These are phyloP conservation scores for Anabacerthia variegaticeps DNA, from an alignment of 2,797 vertebrate species.

Conservation along the genomic window DNA sequence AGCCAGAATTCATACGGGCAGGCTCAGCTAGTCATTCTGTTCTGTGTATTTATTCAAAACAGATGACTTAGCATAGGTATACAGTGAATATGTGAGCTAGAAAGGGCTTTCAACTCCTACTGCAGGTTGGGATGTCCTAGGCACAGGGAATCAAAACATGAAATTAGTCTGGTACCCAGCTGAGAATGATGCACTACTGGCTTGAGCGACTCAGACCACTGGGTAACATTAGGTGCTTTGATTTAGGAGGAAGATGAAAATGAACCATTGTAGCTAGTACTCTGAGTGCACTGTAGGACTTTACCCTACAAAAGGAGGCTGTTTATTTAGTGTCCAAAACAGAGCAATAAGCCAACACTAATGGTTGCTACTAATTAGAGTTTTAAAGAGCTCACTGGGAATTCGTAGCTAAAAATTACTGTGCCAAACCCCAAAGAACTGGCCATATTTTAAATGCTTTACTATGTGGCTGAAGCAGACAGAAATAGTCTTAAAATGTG, in stretches of 20 bases:
- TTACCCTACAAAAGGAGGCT: background rate
- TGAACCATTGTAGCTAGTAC: background rate
- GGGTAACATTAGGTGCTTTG: background rate
- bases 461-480: constrained; percentile 32
- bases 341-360: constrained; percentile 22
- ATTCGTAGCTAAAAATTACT: constrained; percentile 59
- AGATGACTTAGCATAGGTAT: background rate
- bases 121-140: background rate
- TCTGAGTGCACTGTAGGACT: background rate
- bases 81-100: accelerated
- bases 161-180: background rate
- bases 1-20: accelerated
- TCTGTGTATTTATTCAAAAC: accelerated
- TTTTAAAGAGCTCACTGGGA: constrained; percentile 60
- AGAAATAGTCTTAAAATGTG: constrained; percentile 41
- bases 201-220: background rate
- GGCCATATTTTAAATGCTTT: constrained; percentile 48
- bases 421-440: constrained; percentile 34
- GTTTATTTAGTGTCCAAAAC: constrained; percentile 2
- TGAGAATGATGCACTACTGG: background rate
- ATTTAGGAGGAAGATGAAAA: background rate
- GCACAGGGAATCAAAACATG: too few relatives aligned
- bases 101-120: background rate
- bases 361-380: constrained; percentile 60
- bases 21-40: background rate